Percentiles rank a stretch among this genome's conserved stretches.
These are phyloP conservation scores for Chionodraco myersi DNA, from an alignment of 2,113 vertebrate species.

Conservation along the genomic window DNA sequence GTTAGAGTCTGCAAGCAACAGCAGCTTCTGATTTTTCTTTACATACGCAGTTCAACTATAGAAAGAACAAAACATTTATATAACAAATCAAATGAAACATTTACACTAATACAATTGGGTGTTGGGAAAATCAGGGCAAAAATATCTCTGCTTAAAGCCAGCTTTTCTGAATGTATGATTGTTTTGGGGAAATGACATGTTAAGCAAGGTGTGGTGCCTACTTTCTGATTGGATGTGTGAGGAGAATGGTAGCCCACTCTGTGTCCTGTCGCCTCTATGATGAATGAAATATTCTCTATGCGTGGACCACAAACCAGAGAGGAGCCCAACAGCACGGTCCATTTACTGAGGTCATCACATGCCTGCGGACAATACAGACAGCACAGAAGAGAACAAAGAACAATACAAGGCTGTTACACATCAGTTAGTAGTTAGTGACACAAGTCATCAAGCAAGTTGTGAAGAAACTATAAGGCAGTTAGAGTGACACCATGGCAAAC, in stretches of 20 bases:
- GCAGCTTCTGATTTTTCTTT: too few relatives aligned
- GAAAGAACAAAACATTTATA: background rate
- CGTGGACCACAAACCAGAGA: constrained; percentile 75
- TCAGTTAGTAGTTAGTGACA: constrained; percentile 11
- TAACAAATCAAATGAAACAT: background rate
- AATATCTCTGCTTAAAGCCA: too few relatives aligned
- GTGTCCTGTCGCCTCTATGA: constrained; percentile 88
- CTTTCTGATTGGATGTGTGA: constrained; percentile 80
- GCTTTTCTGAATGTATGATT: background rate
- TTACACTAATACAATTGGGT: too few relatives aligned
- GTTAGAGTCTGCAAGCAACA: too few relatives aligned
- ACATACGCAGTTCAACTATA: background rate
- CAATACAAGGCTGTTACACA: constrained; percentile 3
- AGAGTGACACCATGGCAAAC: background rate
- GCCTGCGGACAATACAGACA: constrained; percentile 79
- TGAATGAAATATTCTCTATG: constrained; percentile 89
- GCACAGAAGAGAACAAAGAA: constrained; percentile 1
- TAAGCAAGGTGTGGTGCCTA: constrained; percentile 66
- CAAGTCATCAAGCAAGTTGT: background rate
- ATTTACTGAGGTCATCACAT: constrained; percentile 90
- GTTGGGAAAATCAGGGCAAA: background rate
- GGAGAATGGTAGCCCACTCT: constrained; percentile 42
- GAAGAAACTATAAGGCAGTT: background rate
- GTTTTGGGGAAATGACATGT: background rate
- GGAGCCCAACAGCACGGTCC: constrained; percentile 86